These are phyloP conservation scores for Cosmopolites sordidus DNA, from an alignment of 2,888 invertebrate genomes.

Conservation along the genomic window DNA sequence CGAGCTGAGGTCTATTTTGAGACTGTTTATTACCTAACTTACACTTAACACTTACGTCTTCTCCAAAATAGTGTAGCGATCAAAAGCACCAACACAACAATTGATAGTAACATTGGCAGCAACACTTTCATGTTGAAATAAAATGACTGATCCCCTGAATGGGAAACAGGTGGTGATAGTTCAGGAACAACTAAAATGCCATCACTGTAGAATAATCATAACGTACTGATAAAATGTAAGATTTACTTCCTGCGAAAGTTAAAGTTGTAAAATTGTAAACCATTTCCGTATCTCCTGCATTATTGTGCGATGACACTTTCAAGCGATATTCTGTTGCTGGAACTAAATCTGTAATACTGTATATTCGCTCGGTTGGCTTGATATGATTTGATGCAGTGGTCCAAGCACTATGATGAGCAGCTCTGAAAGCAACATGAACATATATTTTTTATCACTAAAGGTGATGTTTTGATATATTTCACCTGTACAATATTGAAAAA, in stretches of 20 bases:
- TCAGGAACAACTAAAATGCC: conserved; percentile 58
- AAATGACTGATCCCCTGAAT: conserved; percentile 61
- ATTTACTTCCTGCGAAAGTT: conserved; percentile 68
- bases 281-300: conserved; percentile 79
- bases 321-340: conserved; percentile 73
- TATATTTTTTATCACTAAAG: no score
- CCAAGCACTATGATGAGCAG: conserved; percentile 53
- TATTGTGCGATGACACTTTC: conserved; percentile 77
- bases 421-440: conserved; percentile 3
- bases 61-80: conserved; percentile 68
- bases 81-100: conserved; percentile 62
- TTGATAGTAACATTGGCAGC: conserved; percentile 61
- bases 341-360: conserved; percentile 71
- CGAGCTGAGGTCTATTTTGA: no score
- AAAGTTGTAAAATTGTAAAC: conserved; percentile 82
- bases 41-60: conserved; percentile 59
- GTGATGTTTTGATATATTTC: neutral
- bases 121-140: conserved; percentile 62
- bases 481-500: conserved; percentile 77
- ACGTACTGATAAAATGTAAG: neutral
- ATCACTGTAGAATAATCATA: no score
- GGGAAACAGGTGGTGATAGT: conserved; percentile 62
- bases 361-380: conserved; percentile 74
- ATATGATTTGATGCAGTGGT: conserved; percentile 77
- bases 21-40: no score